Base-by-base conservation (phyloP, 1,140 invertebrate genomes). In the Pogonus chalceus region DNA sequence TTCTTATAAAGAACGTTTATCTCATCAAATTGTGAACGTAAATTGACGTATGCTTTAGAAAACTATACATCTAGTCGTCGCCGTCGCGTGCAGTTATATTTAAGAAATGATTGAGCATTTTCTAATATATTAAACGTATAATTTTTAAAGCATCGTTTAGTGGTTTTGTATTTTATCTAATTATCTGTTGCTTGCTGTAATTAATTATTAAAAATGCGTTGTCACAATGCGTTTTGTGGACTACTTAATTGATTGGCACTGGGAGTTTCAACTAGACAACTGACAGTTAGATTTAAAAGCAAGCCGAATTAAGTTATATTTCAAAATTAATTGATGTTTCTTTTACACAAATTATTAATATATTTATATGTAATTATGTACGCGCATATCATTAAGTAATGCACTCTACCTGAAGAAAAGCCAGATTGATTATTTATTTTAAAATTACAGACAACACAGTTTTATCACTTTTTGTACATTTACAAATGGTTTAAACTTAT, bases 121-220 rank as follows among this genome's bases (percentile, higher is more conserved):
- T 31, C 26, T 31, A n/a, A 7, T 31, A 31, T 14, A 31, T 14
- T 31, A 31, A 31, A 31, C 14, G 26, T 14, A 31, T 14, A 31
- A 14, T 31, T 31, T 14, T 31, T 14, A 31, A 31, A 14, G n/a
- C n/a, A n/a, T n/a, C n/a, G n/a, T n/a, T 4, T 12, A 43, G 18
- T 18, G 18, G 9, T 3, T 18, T 43, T 43, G 9, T 18, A n/a
- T n/a, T n/a, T n/a, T n/a, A 16, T 16, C 37, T 43, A 43, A 43
- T 43, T 43, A 43, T 43, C 18, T 16, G 37, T 12, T 43, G 18
- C 9, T 18, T 18, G 37, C 18, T 4, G 37, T 12, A 43, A 43
- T 43, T 43, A 43, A 43, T 43, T 43, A 43, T 43, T 12, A 43
- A 43, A 43, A 43, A 43, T 43, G 37, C 37, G 37, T 43, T 43